phyloP scores from a whole-genome alignment of 1,140 invertebrate species.

The Heliconius eleuchia region DNA sequence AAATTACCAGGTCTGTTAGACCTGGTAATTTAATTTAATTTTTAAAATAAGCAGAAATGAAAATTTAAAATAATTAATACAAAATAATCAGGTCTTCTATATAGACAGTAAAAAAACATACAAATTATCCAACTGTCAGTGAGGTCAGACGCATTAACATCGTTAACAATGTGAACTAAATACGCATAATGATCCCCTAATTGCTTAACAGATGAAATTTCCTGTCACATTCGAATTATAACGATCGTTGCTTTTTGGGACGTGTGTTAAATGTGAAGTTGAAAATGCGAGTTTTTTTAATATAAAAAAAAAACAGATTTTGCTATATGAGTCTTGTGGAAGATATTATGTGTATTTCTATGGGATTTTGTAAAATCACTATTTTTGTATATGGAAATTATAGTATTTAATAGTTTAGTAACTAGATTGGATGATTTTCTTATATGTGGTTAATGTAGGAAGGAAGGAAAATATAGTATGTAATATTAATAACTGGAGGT shows the following conservation, averaged over 20 bases:
- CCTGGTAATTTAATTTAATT: too few relatives aligned
- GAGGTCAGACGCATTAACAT: conserved; percentile 40
- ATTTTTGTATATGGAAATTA: background rate
- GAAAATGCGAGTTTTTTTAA: background rate
- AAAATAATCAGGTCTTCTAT: background rate
- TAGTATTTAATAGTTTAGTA: too few relatives aligned
- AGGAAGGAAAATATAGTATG: too few relatives aligned
- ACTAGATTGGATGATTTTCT: too few relatives aligned
- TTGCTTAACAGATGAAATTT: conserved; percentile 44
- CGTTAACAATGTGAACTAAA: conserved; percentile 48
- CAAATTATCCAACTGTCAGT: conserved; percentile 25
- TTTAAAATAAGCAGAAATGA: background rate
- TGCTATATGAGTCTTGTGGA: too few relatives aligned
- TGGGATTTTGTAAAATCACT: background rate
- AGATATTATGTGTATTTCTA: too few relatives aligned
- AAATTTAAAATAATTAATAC: background rate
- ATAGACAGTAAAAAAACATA: background rate
- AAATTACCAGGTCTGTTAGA: too few relatives aligned
- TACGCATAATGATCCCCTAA: conserved; percentile 48
- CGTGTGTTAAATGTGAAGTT: background rate
- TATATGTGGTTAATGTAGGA: too few relatives aligned
- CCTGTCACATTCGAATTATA: conserved; percentile 39
- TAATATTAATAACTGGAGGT: background rate
- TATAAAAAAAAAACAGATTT: too few relatives aligned
- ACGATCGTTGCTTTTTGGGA: background rate